phyloP scores from a whole-genome alignment of 2,888 invertebrate species.

The Xiphydria camelus region DNA sequence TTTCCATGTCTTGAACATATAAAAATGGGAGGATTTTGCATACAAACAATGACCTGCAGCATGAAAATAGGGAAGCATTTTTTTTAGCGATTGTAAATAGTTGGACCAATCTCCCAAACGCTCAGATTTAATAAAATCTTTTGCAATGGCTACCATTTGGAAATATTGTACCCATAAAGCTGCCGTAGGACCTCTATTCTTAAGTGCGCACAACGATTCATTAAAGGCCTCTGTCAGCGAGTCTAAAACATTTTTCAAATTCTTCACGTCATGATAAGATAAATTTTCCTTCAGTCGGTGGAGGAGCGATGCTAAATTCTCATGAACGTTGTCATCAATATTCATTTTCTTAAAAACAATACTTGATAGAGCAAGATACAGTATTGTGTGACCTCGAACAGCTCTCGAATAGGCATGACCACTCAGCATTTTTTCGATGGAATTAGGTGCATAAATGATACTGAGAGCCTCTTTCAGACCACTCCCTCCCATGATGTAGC shows the following conservation, averaged over 20 bases:
- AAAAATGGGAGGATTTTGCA: conserved; percentile 20
- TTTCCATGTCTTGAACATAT: conserved; percentile 26
- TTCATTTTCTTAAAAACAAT: too few species aligned
- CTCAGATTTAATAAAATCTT: conserved; percentile 33
- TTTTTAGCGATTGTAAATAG: conserved; percentile 37
- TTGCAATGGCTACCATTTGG: conserved; percentile 41
- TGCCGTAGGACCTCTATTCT: conserved; percentile 41
- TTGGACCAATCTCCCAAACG: conserved; percentile 35
- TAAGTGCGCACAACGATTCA: too few species aligned
- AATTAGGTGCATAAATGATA: conserved; percentile 33
- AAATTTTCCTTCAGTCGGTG: too few species aligned
- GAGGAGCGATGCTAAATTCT: too few species aligned
- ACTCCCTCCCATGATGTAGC: conserved; percentile 46
- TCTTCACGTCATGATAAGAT: too few species aligned
- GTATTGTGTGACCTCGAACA: conserved; percentile 34
- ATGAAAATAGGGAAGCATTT: conserved; percentile 34
- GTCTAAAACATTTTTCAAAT: too few species aligned
- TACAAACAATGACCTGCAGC: conserved; percentile 27
- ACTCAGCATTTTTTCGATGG: conserved; percentile 37
- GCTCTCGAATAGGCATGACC: conserved; percentile 41
- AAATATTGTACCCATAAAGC: conserved; percentile 47
- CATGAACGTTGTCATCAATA: too few species aligned
- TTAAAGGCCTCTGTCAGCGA: too few species aligned
- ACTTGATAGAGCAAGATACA: too few species aligned
- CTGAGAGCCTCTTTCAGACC: conserved; percentile 33